A percentile compares a stretch with the other conserved stretches of the same genome.
These are phyloP conservation scores for Acrocephalus arundinaceus DNA, from an alignment of 2,113 vertebrate species.

Conservation along the genomic window DNA sequence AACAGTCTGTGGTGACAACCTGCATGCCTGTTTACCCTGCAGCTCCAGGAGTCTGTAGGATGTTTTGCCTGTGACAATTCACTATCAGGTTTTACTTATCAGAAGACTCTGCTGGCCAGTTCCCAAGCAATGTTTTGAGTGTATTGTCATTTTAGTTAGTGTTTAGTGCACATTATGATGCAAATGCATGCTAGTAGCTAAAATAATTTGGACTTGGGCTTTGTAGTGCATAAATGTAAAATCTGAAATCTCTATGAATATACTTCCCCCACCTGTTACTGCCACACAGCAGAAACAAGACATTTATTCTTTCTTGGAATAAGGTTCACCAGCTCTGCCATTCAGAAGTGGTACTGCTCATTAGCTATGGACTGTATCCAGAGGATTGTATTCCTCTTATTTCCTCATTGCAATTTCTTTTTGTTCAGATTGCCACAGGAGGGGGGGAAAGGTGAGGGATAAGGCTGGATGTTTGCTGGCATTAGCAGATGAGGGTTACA, in stretches of 20 bases:
- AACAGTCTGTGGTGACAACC: neutral
- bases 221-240: neutral
- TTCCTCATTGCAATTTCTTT: neutral
- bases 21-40: neutral
- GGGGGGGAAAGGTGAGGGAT: neutral
- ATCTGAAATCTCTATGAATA: neutral
- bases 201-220: neutral
- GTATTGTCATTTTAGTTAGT: neutral
- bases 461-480: neutral
- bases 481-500: neutral
- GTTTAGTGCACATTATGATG: neutral
- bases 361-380: neutral
- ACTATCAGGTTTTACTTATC: neutral
- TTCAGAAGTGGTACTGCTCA: neutral
- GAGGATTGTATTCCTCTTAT: neutral
- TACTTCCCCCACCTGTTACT: neutral
- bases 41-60: neutral
- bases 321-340: neutral
- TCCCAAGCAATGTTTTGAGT: neutral
- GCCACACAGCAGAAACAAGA: neutral
- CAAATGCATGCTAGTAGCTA: neutral
- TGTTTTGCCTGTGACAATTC: neutral
- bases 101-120: neutral
- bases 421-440: accelerated
- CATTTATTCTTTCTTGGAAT: neutral